Percentiles rank a stretch among this genome's conserved stretches.
Evolutionary conservation across 2,888 invertebrate genomes (phyloP).

Genomic region (Sesamia inferens): DNA sequence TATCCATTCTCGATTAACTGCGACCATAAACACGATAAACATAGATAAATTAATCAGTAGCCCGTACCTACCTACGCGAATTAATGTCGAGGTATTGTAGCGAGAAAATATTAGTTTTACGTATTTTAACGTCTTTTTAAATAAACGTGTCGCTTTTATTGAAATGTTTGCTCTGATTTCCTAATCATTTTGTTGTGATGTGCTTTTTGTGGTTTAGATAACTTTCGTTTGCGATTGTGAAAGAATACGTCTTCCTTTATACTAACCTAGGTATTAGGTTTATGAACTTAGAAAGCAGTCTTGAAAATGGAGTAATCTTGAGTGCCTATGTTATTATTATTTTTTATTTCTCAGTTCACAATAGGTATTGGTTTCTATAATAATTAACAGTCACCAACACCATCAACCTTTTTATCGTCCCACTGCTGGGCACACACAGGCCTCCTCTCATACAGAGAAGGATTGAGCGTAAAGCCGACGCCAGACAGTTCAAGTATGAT

Average conservation of each 20-base stretch:
- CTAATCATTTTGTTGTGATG: constrained; percentile 52
- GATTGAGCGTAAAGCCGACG: too few species aligned
- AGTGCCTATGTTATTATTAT: too few species aligned
- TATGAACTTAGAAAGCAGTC: too few species aligned
- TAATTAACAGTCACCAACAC: too few species aligned
- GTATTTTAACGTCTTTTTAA: constrained; percentile 53
- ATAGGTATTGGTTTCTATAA: too few species aligned
- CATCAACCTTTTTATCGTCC: too few species aligned
- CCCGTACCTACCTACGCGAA: constrained; percentile 58
- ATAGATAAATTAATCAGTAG: constrained; percentile 86
- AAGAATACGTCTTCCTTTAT: not conserved
- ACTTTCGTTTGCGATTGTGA: constrained; percentile 30
- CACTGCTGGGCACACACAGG: too few species aligned
- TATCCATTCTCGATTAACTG: constrained; percentile 81
- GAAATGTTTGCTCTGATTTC: constrained; percentile 55
- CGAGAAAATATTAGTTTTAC: constrained; percentile 64
- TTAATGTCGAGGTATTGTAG: constrained; percentile 63
- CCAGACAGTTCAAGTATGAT: too few species aligned
- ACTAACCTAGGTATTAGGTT: constrained; percentile 5
- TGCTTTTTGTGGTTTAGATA: constrained; percentile 34
- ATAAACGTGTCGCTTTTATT: constrained; percentile 51
- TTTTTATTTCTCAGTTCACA: too few species aligned
- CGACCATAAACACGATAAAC: constrained; percentile 79
- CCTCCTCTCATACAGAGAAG: too few species aligned
- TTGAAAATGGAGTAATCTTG: too few species aligned